Evolutionary conservation across 2,797 vertebrate species (phyloP).

Genomic region (Intellagama lesueurii): DNA sequence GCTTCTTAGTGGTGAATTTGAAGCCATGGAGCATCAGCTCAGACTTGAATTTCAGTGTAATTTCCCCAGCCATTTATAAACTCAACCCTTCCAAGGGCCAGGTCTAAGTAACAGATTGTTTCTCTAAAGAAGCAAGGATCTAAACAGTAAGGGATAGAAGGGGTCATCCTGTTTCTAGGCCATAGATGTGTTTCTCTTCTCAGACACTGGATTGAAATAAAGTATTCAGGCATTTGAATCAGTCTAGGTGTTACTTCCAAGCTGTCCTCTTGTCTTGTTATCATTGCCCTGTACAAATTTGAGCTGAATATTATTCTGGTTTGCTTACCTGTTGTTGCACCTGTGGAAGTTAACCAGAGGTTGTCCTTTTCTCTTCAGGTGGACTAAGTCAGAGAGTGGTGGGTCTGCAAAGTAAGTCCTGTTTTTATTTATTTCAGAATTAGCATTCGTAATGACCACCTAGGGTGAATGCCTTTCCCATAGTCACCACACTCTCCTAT

Average conservation of each 20-base stretch:
- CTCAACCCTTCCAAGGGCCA: background rate
- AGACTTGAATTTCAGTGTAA: background rate
- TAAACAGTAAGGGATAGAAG: background rate
- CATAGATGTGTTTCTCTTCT: background rate
- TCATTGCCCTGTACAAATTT: background rate
- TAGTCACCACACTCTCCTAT: background rate
- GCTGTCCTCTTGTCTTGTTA: background rate
- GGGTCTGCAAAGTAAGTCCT: constrained; percentile 89
- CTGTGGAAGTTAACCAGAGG: background rate
- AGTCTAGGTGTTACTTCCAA: background rate
- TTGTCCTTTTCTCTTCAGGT: constrained; percentile 79
- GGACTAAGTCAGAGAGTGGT: constrained; percentile 92
- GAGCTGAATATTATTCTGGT: background rate
- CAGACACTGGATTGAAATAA: background rate
- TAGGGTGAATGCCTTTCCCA: background rate
- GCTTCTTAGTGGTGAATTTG: background rate
- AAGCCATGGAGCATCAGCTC: background rate
- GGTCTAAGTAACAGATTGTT: background rate
- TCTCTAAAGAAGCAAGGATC: background rate
- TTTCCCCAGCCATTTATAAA: background rate
- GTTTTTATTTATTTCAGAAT: background rate
- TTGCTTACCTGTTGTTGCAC: background rate
- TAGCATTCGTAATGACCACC: background rate
- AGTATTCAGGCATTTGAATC: background rate
- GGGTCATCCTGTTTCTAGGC: background rate